Percentiles rank a stretch among this genome's conserved stretches.
These are phyloP conservation scores for Eutolmus rufibarbis DNA, from an alignment of 2,888 invertebrate genomes.

Conservation along the genomic window DNA sequence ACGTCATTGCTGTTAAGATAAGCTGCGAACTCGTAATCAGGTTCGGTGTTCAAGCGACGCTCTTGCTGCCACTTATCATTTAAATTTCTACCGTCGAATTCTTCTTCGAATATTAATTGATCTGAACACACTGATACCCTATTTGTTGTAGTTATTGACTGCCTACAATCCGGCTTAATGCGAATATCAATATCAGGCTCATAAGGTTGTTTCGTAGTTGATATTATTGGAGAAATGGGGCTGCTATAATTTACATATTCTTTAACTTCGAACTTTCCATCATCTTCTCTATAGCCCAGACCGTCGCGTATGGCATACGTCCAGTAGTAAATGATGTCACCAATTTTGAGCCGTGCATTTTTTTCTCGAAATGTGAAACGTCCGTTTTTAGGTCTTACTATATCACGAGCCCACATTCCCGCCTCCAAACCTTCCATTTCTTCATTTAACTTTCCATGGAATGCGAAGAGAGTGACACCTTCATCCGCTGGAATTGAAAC, in stretches of 20 bases:
- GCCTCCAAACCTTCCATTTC: conserved; percentile 75
- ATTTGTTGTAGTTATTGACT: conserved; percentile 8
- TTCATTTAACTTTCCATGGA: conserved; percentile 77
- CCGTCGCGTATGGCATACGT: conserved; percentile 75
- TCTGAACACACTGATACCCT: conserved; percentile 51
- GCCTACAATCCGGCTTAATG: background rate
- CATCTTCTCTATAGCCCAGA: conserved; percentile 72
- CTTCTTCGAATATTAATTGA: conserved; percentile 57
- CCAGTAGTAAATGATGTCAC: conserved; percentile 79
- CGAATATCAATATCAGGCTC: no score
- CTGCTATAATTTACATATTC: conserved; percentile 51
- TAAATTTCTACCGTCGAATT: conserved; percentile 51
- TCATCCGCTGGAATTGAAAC: conserved; percentile 67
- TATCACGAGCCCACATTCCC: conserved; percentile 69
- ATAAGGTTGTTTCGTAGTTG: background rate
- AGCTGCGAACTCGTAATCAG: conserved; percentile 57
- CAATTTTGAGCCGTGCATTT: conserved; percentile 67
- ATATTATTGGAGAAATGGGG: background rate
- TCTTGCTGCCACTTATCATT: conserved; percentile 55
- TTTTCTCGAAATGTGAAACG: conserved; percentile 74
- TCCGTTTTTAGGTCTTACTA: conserved; percentile 69
- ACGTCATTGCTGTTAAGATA: conserved; percentile 49
- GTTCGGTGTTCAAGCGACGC: conserved; percentile 54
- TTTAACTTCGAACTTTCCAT: conserved; percentile 54
- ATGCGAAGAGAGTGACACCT: conserved; percentile 76